Base-by-base conservation (phyloP, 2,888 invertebrate genomes). In the Craniophora ligustri region DNA sequence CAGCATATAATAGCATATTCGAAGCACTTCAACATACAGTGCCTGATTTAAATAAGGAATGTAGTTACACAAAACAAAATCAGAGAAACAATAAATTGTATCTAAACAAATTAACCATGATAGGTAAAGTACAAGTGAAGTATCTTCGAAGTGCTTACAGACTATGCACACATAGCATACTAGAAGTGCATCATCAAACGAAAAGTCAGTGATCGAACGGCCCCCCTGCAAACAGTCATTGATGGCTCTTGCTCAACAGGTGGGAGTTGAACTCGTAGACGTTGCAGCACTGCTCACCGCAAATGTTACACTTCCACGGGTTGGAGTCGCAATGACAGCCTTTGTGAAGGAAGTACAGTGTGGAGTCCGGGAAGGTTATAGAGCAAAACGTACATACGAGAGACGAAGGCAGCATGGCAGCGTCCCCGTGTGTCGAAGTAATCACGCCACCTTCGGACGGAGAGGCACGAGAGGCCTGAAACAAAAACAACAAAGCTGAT, bases 181-280 rank as follows among this genome's bases (percentile, higher is more conserved):
- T 74, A 79, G 75, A 78, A 85, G 86, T 86, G 88, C 86, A 79
- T 76, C 74, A 76, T 74, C 76, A 72, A 82, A 82, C 82, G 71
- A 58, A 77, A 74, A 78, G 85, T 88, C 82, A 89, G 81, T 84
- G 83, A 77, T 84, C 83, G 82, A 87, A 87, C 91, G 89, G 82
- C 91, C 92, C 93, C 92, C 92, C 92, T 58, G 91, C 92, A 82
- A 89, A 87, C 89, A 91, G 90, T 94, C 94, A 96, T 94, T 98
- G 98, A 92, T 98, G 98, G 90, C 97, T 98, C 92, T 98, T 98
- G 92, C 98, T 98, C 75, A 98, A 94, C 86, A 98, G 95, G 95
- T 98, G 98, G 76, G 98, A 98, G 94, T 98, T 98, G 94, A 99
- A 99, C 90, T 99, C 98, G 92, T 99, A 99, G 48, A 98, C 97